Conservation (phyloP, 2,888 invertebrate species). For the Hydrotaea cyrtoneurina region DNA sequence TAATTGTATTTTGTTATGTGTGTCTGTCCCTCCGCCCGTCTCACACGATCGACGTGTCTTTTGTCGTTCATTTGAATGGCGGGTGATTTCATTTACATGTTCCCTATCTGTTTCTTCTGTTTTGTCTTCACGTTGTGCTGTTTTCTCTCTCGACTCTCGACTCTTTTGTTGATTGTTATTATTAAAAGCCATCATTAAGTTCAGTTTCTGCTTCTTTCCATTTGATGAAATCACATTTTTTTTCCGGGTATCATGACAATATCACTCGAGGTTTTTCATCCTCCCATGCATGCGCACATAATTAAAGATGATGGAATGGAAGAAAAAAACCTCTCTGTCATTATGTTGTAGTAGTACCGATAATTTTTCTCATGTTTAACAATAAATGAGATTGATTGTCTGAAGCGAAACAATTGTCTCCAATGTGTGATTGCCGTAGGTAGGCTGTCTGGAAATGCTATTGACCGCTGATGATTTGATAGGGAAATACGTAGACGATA, state of each 20-base stretch:
- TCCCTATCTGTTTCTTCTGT: background rate
- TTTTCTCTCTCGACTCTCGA: background rate
- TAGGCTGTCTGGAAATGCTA: slow-evolving; percentile 21
- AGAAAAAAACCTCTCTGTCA: slow-evolving; percentile 25
- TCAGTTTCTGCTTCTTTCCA: background rate
- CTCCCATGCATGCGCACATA: background rate
- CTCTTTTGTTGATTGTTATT: slow-evolving; percentile 21
- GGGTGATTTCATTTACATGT: slow-evolving; percentile 40
- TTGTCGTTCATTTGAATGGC: background rate
- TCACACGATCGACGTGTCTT: slow-evolving; percentile 29
- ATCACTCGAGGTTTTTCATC: slow-evolving; percentile 8
- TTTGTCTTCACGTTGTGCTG: slow-evolving; percentile 16
- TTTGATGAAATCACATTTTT: slow-evolving; percentile 26
- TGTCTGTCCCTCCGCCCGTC: slow-evolving; percentile 38
- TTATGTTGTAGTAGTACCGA: slow-evolving; percentile 40
- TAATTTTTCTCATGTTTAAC: slow-evolving; percentile 59
- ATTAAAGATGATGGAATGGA: slow-evolving; percentile 40
- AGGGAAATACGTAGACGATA: background rate
- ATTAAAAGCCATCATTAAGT: slow-evolving; percentile 14
- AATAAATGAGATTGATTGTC: slow-evolving; percentile 39
- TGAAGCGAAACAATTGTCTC: slow-evolving; percentile 5
- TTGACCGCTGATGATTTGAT: slow-evolving; percentile 9
- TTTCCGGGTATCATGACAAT: slow-evolving; percentile 38
- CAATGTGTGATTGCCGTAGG: background rate
- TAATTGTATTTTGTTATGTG: slow-evolving; percentile 66